Evolutionary conservation across 2,113 vertebrate species (phyloP).

Genomic region (Galemys pyrenaicus): DNA sequence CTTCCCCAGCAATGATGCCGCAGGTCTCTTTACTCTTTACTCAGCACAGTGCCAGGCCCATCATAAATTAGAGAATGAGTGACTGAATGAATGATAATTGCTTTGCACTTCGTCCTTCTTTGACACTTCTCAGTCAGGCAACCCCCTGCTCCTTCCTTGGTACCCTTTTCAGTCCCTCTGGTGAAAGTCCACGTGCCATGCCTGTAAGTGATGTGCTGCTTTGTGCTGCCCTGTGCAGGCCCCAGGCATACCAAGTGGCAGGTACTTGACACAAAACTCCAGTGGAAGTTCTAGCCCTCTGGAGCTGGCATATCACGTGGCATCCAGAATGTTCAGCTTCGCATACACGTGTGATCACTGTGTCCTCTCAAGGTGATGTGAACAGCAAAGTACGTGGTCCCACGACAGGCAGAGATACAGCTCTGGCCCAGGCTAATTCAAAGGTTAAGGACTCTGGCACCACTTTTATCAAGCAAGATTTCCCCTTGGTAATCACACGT

Average conservation of each 20-base stretch:
- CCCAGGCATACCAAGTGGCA: background rate
- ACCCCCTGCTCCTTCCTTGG: background rate
- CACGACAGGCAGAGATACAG: background rate
- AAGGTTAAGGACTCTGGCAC: background rate
- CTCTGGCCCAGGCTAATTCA: background rate
- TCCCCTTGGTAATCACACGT: fast-evolving
- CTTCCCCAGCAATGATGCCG: background rate
- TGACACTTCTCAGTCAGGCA: background rate
- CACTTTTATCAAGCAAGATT: background rate
- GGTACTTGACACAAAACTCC: background rate
- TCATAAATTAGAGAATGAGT: background rate
- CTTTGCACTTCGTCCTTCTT: background rate
- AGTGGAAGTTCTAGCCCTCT: background rate
- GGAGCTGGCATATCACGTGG: background rate
- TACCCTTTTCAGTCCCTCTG: background rate
- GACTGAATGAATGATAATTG: background rate
- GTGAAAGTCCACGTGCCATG: background rate
- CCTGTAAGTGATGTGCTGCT: too few species aligned
- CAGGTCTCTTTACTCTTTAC: background rate
- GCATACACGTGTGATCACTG: fast-evolving
- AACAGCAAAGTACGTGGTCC: too few species aligned
- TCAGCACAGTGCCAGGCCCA: fast-evolving
- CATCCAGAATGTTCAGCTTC: background rate
- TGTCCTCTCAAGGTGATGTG: background rate
- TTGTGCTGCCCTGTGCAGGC: fast-evolving